Evolutionary conservation across 2,113 vertebrate species (phyloP).

Genomic region (Rhinoderma darwinii): DNA sequence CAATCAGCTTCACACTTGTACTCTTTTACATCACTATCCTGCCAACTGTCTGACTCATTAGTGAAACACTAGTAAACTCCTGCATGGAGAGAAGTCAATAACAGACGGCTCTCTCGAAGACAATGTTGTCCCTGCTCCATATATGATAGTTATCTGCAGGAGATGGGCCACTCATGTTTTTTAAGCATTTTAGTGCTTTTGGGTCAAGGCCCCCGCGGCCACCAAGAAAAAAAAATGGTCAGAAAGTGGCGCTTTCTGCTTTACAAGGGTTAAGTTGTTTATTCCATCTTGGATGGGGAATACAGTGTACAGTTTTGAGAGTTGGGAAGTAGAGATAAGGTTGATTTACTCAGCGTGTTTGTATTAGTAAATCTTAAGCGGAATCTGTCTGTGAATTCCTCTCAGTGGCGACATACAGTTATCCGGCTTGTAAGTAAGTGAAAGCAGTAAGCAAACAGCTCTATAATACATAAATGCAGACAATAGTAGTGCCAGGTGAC

Average conservation of each 20-base stretch:
- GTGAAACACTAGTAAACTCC: constrained; percentile 59
- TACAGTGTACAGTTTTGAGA: neutral
- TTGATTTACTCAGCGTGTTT: constrained; percentile 55
- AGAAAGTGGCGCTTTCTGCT: constrained; percentile 26
- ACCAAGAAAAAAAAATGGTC: neutral
- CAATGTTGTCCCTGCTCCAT: constrained; percentile 48
- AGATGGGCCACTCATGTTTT: constrained; percentile 41
- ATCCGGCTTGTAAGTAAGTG: constrained; percentile 54
- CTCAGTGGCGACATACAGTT: constrained; percentile 51
- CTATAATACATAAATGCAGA: constrained; percentile 54
- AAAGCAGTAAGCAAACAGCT: constrained; percentile 56
- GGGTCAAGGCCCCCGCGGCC: neutral
- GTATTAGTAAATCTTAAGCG: constrained; percentile 55
- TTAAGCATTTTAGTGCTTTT: constrained; percentile 33
- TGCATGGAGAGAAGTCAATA: constrained; percentile 55
- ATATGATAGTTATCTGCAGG: constrained; percentile 49
- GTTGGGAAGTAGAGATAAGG: constrained; percentile 54
- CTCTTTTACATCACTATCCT: constrained; percentile 56
- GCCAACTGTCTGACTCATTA: constrained; percentile 60
- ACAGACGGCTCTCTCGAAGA: constrained; percentile 50
- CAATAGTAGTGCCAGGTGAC: constrained; percentile 73
- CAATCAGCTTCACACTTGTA: constrained; percentile 58
- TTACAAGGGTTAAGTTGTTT: constrained; percentile 58
- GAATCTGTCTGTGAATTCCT: constrained; percentile 58
- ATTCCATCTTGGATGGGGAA: constrained; percentile 38